Evolutionary conservation across 2,113 vertebrate genomes (phyloP), one percentile per base, ranked within the genome.

Genomic region (Plotosus lineatus): DNA sequence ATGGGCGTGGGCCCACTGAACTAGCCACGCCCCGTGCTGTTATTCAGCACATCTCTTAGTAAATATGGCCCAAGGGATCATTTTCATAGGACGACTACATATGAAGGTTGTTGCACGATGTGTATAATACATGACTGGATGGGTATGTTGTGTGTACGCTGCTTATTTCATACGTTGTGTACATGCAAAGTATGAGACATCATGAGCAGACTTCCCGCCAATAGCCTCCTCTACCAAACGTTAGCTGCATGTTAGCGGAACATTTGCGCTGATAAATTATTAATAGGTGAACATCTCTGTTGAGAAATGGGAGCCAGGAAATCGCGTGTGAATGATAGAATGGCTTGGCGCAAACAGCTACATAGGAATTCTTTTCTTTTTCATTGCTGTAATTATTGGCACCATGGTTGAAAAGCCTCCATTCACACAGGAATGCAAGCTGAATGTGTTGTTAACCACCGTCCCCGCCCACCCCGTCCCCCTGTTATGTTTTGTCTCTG

Each of bases 261-360:
- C 58, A 38, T 63, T 78, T 66, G 31, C 76, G 28, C 51, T n/a
- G 23, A 48, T 58, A 44, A 78, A 61, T 50, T 77, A 77, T 31
- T 50, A 31, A 46, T 63, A 77, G 38, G 60, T 66, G 26, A 38
- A 15, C 61, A 7, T 69, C 48, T 68, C 17, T 46, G 48, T 48
- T 68, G 50, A 71, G 65, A 79, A 63, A 31, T 40, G 12, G 63
- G 26, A 77, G 75, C 36, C 2, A n/a, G 31, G 53, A n/a, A 72
- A 51, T 31, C 61, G 11, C 48, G 56, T 51, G 23, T 21, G 36
- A 19, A n/a, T n/a, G n/a, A n/a, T n/a, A n/a, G n/a, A n/a, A n/a
- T n/a, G n/a, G n/a, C n/a, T n/a, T n/a, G n/a, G n/a, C n/a, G n/a
- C 17, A 63, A 2, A 63, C 7, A 33, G 17, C 60, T 14, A 10